These are phyloP conservation scores for Vicugna pacos DNA, from an alignment of 2,113 vertebrate species.

Conservation along the genomic window DNA sequence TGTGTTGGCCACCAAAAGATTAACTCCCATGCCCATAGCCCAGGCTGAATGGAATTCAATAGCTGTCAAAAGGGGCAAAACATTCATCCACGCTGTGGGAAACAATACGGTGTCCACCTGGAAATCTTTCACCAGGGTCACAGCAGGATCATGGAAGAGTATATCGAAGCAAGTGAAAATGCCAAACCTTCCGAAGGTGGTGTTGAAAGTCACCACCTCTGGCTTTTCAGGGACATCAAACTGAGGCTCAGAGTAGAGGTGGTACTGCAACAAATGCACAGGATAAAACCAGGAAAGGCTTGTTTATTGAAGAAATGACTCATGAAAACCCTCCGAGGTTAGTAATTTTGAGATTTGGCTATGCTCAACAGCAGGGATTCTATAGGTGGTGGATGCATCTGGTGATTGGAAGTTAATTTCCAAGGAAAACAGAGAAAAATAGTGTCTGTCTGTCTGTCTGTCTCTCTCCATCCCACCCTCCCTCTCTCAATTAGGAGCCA, in stretches of 20 bases:
- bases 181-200: constrained; percentile 91
- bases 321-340: neutral
- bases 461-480: neutral
- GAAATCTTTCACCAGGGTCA: constrained; percentile 86
- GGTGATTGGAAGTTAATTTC: neutral
- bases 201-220: constrained; percentile 89
- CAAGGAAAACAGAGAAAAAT: neutral
- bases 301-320: neutral
- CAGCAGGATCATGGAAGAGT: constrained; percentile 88
- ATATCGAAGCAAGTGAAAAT: constrained; percentile 92
- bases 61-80: constrained; percentile 76
- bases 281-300: neutral
- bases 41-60: constrained; percentile 83
- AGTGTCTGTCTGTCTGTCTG: neutral
- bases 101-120: constrained; percentile 82
- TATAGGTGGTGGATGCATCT: neutral
- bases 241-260: constrained; percentile 74
- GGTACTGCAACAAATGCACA: constrained; percentile 39
- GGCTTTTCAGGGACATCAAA: constrained; percentile 86
- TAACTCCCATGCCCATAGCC: constrained; percentile 86
- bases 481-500: neutral
- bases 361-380: neutral
- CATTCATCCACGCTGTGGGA: constrained; percentile 79
- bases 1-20: constrained; percentile 87
- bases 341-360: neutral